phyloP scores from a whole-genome alignment of 2,113 vertebrate genomes.

The Anser brachyrhynchus region DNA sequence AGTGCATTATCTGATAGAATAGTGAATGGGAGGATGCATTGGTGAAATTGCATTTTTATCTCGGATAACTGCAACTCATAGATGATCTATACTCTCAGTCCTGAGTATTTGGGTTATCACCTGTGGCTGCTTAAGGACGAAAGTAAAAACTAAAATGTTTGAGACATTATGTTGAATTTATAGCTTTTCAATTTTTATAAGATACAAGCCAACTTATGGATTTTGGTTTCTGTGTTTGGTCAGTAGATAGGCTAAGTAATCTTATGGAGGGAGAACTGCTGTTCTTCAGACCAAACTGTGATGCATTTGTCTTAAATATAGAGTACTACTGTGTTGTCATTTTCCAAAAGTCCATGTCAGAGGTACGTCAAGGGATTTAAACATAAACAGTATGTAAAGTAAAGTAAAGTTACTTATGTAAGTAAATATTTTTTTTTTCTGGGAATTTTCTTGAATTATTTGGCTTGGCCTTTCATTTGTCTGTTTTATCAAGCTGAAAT shows the following conservation, averaged over 20 bases:
- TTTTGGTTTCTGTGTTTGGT: neutral
- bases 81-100: neutral
- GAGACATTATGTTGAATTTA: neutral
- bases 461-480: neutral
- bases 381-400: neutral
- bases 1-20: neutral
- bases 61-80: neutral
- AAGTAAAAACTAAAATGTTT: neutral
- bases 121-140: neutral
- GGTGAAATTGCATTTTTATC: neutral
- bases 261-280: neutral
- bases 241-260: neutral
- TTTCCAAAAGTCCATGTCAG: neutral
- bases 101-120: neutral
- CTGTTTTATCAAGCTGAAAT: neutral
- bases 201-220: neutral
- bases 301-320: neutral
- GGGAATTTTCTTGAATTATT: neutral
- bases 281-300: neutral
- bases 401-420: neutral
- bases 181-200: neutral
- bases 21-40: neutral
- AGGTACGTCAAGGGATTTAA: neutral
- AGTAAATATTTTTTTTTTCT: neutral
- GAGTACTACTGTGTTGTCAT: neutral